phyloP scores from a whole-genome alignment of 2,888 invertebrate species.

The Dilophus febrilis region DNA sequence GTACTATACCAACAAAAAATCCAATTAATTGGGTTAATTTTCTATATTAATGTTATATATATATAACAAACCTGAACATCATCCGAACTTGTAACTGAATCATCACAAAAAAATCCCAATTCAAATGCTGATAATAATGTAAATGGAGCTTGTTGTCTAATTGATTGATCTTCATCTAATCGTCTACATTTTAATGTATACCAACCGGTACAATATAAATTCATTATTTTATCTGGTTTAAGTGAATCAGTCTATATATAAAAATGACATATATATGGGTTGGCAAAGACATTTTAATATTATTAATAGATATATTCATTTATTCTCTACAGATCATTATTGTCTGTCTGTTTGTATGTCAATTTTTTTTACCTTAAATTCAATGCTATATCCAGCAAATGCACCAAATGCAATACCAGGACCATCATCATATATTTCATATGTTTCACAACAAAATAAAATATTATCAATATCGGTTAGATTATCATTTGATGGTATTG shows the following conservation, averaged over 20 bases:
- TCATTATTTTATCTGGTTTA: slow-evolving; percentile 34
- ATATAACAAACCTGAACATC: slow-evolving; percentile 16
- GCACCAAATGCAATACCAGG: slow-evolving; percentile 38
- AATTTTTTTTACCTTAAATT: slow-evolving; percentile 32
- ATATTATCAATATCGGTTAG: slow-evolving; percentile 30
- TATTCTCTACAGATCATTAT: no score
- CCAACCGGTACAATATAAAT: slow-evolving; percentile 43
- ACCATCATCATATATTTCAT: slow-evolving; percentile 32
- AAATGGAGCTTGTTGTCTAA: slow-evolving; percentile 36
- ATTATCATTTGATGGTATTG: slow-evolving; percentile 5
- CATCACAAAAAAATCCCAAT: slow-evolving; percentile 47
- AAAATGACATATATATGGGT: not conserved
- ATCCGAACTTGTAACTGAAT: slow-evolving; percentile 22
- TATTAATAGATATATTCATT: no score
- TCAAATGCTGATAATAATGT: slow-evolving; percentile 45
- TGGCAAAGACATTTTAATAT: no score
- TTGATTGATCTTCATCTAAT: slow-evolving; percentile 31
- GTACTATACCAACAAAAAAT: slow-evolving; percentile 28
- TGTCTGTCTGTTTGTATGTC: no score
- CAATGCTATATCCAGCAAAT: slow-evolving; percentile 46
- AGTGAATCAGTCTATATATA: slow-evolving; percentile 32
- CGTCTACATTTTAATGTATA: slow-evolving; percentile 43
- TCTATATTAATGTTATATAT: no score
- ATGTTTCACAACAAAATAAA: slow-evolving; percentile 50
- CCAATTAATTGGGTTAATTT: no score